Percentiles rank a stretch among this genome's conserved stretches.
These are phyloP conservation scores for Babylonia areolata DNA, from an alignment of 1,140 invertebrate genomes.

Conservation along the genomic window DNA sequence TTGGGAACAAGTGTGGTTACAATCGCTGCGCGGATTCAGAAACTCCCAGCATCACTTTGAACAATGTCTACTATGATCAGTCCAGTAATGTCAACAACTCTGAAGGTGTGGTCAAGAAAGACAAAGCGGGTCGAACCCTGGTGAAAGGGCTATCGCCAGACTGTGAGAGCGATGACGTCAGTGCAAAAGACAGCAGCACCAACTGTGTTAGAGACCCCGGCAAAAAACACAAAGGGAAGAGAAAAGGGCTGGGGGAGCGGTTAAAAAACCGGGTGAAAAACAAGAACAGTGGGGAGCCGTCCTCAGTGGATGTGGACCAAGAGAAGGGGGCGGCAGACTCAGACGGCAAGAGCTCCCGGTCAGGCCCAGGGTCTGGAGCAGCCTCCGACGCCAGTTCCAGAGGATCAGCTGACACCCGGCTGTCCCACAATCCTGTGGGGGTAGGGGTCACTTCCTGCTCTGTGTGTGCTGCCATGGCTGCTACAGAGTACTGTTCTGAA, in stretches of 20 bases:
- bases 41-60: not conserved
- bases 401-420: no score
- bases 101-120: not conserved
- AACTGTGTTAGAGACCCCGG: not conserved
- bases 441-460: not conserved
- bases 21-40: not conserved
- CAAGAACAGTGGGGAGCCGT: not conserved
- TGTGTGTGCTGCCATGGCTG: conserved; percentile 45
- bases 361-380: not conserved
- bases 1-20: not conserved
- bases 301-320: not conserved
- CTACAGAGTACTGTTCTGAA: conserved; percentile 43
- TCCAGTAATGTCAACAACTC: not conserved
- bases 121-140: not conserved
- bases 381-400: not conserved
- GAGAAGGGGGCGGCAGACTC: not conserved
- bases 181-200: not conserved
- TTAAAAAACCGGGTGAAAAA: not conserved
- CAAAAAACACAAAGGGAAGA: not conserved
- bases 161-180: not conserved
- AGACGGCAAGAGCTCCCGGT: not conserved
- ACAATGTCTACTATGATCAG: not conserved
- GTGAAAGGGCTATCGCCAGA: no score
- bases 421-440: not conserved
- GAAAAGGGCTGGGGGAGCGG: not conserved